These are phyloP conservation scores for Raphicerus campestris DNA, from an alignment of 2,113 vertebrate species.

Conservation along the genomic window DNA sequence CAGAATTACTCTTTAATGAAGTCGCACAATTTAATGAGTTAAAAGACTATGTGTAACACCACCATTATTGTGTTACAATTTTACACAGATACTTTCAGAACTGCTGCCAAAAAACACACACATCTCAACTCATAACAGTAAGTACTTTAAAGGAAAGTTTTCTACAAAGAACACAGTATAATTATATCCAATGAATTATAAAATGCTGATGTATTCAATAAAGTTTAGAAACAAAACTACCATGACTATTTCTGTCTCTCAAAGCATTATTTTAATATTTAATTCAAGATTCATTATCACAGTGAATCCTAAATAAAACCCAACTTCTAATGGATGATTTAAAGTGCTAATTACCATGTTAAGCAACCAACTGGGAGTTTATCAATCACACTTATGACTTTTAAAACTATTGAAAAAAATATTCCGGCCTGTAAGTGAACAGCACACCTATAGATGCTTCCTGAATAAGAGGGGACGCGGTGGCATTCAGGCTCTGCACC, in stretches of 20 bases:
- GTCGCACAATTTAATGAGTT: background rate
- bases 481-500: slow-evolving; percentile 96
- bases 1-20: background rate
- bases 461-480: slow-evolving; percentile 95
- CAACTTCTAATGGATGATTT: background rate
- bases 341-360: background rate
- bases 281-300: background rate
- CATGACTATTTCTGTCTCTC: background rate
- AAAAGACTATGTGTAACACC: background rate
- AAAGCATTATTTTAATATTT: slow-evolving; percentile 10
- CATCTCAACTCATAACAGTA: background rate
- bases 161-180: background rate
- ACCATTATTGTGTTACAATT: background rate
- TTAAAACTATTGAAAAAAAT: background rate
- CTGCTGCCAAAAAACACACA: background rate
- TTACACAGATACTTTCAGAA: background rate
- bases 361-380: background rate
- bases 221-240: background rate
- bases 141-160: background rate
- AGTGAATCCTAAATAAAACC: slow-evolving; percentile 28
- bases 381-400: background rate
- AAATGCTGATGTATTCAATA: background rate
- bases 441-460: slow-evolving; percentile 93
- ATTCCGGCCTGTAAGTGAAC: background rate
- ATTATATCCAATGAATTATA: background rate